Evolutionary conservation across 2,888 invertebrate genomes (phyloP), one percentile per base, ranked within the genome.

Genomic region (Macropis europaea): DNA sequence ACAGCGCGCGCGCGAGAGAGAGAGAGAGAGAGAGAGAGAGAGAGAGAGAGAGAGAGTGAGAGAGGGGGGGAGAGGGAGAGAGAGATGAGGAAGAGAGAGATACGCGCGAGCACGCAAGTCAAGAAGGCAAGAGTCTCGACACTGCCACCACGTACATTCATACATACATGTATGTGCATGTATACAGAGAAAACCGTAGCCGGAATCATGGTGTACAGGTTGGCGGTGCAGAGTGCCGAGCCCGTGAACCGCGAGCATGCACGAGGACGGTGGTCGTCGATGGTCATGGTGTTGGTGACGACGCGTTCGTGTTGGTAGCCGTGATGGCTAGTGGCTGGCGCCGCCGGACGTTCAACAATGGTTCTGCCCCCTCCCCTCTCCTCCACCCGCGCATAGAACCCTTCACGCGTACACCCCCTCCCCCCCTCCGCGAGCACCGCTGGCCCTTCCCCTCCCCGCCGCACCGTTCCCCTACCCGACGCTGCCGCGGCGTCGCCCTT

Each of bases 321-420:
- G 83, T 83, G 81, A 82, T 82, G 84, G 84, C 84, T 82, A 83
- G 83, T 87, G 83, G 85, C 85, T 88, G 88, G 87, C 88, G 87
- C 88, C 87, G 87, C 85, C 86, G 86, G 87, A 87, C 87, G 85
- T 86, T 87, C 87, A 85, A 87, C 87, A 86, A 85, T 86, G 84
- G 84, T 82, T 77, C 81, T 72, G 56, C 67, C 63, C 76, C 59
- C 71, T 57, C 62, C 36, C 63, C 61, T 61, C 75, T 34, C 50
- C 50, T 40, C 63, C 68, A 53, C 48, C 67, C 63, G 63, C 68
- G 60, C 54, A 62, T 1, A 48, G 47, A 47, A 56, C 69, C 64
- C 48, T 50, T 66, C 63, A 42, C 63, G 61, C 59, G n/a, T n/a
- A 40, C 34, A 13, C 63, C 45, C 57, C 48, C 47, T 22, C 61